phyloP scores from a whole-genome alignment of 2,113 vertebrate genomes.

The Nettapus auritus region DNA sequence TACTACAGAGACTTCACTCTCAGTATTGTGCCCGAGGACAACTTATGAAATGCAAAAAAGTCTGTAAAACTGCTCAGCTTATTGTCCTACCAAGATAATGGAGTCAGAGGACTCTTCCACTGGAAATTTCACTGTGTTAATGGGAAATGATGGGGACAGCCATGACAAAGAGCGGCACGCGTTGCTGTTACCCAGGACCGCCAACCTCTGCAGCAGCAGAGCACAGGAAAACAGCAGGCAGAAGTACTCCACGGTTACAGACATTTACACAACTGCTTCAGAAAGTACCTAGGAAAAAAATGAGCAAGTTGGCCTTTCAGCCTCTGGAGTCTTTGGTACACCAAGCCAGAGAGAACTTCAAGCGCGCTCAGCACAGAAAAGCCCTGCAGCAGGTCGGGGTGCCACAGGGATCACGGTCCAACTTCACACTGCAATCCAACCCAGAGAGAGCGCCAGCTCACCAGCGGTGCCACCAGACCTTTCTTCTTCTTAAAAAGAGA shows the following conservation, averaged over 20 bases:
- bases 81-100: not conserved
- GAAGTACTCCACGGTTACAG: fast-evolving
- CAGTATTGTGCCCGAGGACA: not conserved
- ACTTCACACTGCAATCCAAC: fast-evolving
- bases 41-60: not conserved
- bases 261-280: no score
- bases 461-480: fast-evolving
- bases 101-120: not conserved
- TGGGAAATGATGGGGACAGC: not conserved
- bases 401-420: fast-evolving
- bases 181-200: not conserved
- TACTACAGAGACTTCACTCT: not conserved
- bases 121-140: not conserved
- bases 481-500: not conserved
- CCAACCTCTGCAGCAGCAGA: fast-evolving
- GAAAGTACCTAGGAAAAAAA: not conserved
- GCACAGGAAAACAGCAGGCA: fast-evolving
- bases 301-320: not conserved
- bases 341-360: not conserved
- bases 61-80: not conserved
- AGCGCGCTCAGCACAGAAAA: not conserved
- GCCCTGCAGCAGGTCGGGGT: not conserved
- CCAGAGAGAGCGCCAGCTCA: not conserved
- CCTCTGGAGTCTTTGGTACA: not conserved
- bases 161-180: not conserved